phyloP scores from a whole-genome alignment of 2,797 vertebrate species.

The Silurus aristotelis region DNA sequence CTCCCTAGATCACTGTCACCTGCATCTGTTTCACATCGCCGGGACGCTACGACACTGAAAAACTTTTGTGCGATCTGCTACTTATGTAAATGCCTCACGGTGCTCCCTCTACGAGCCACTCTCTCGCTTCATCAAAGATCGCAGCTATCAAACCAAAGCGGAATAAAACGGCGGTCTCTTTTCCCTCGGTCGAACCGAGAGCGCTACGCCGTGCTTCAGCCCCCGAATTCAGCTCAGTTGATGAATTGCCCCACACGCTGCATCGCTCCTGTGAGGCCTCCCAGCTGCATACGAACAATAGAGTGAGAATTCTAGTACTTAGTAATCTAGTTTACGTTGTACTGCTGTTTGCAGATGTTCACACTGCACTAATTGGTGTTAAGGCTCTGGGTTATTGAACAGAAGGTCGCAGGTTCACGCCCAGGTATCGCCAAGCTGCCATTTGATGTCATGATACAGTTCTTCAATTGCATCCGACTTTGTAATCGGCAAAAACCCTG shows the following conservation, averaged over 20 bases:
- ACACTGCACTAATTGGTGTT: background rate
- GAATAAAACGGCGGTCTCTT: background rate
- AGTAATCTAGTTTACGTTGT: no score
- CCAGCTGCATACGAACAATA: background rate
- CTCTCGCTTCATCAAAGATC: background rate
- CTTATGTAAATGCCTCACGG: background rate
- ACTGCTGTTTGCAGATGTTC: conserved; percentile 2
- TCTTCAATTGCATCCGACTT: no score
- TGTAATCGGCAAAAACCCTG: no score
- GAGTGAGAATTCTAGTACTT: background rate
- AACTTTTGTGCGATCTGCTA: background rate
- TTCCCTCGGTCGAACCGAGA: background rate
- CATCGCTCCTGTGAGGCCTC: background rate
- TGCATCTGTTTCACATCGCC: background rate
- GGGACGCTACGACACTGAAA: background rate
- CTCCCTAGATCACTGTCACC: background rate
- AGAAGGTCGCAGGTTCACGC: no score
- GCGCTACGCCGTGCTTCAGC: background rate
- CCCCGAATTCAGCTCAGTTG: background rate
- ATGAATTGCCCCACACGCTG: background rate
- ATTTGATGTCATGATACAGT: no score
- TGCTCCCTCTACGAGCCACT: background rate
- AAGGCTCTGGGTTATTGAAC: no score
- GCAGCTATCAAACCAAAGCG: background rate
- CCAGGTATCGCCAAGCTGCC: no score